A percentile compares a stretch with the other conserved stretches of the same genome.
phyloP scores from a whole-genome alignment of 2,888 invertebrate genomes.

The Steromphala cineraria region DNA sequence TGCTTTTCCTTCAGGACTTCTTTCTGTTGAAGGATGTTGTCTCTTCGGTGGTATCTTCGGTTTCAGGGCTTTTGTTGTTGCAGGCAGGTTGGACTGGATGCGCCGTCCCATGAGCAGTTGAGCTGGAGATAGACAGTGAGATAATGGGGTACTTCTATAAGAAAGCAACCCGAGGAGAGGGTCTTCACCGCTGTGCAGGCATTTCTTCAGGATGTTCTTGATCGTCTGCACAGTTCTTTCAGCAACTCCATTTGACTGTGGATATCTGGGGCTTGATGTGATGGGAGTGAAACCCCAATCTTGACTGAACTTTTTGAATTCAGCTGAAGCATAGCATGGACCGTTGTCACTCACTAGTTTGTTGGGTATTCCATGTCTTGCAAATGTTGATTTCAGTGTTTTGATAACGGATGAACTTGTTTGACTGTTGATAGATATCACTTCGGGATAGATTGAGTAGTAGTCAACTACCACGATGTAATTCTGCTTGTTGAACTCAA shows the following conservation, averaged over 20 bases:
- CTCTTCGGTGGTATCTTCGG: neutral
- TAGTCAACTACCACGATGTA: slow-evolving; percentile 20
- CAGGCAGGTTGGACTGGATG: slow-evolving; percentile 16
- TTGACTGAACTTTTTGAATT: slow-evolving; percentile 26
- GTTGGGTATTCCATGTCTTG: slow-evolving; percentile 25
- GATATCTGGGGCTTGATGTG: slow-evolving; percentile 27
- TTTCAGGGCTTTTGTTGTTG: neutral
- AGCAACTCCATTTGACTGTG: slow-evolving; percentile 32
- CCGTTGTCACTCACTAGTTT: slow-evolving; percentile 25
- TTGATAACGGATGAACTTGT: neutral
- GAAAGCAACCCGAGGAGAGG: slow-evolving; percentile 25
- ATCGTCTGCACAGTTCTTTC: slow-evolving; percentile 34
- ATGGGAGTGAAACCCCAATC: slow-evolving; percentile 23
- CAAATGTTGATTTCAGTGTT: slow-evolving; percentile 14
- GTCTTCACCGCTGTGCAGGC: slow-evolving; percentile 3
- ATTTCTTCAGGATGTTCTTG: slow-evolving; percentile 33
- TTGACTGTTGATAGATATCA: neutral
- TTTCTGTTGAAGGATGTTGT: neutral
- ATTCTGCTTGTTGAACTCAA: slow-evolving; percentile 2
- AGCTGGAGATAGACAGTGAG: slow-evolving; percentile 28
- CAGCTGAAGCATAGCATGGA: slow-evolving; percentile 12
- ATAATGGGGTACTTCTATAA: slow-evolving; percentile 33
- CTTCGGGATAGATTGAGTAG: slow-evolving; percentile 19
- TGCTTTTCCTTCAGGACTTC: slow-evolving; percentile 14
- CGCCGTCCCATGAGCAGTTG: slow-evolving; percentile 32